Evolutionary conservation across 2,797 vertebrate genomes (phyloP).

Genomic region (Hypotaenidia philippensis): DNA sequence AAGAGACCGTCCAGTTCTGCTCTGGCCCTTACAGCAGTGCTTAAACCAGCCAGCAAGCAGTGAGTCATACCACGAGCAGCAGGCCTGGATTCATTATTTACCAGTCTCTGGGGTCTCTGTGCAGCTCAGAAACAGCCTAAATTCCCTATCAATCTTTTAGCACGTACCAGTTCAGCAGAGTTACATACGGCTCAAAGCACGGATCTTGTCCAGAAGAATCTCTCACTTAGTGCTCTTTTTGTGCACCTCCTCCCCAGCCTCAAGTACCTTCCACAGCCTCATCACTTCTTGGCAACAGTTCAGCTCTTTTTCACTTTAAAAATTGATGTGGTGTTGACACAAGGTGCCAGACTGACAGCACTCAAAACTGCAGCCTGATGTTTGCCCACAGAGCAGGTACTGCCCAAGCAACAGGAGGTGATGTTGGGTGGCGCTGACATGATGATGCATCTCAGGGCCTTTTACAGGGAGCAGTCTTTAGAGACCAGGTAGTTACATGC

Average conservation of each 20-base stretch:
- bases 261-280: not conserved
- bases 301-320: slow-evolving; percentile 5
- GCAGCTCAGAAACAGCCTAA: not conserved
- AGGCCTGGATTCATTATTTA: slow-evolving; percentile 55
- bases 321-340: not conserved
- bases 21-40: not conserved
- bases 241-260: not conserved
- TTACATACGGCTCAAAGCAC: not conserved
- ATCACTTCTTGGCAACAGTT: not conserved
- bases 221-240: not conserved
- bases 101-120: not conserved
- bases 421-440: not conserved
- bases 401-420: not conserved
- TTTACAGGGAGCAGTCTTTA: accelerated
- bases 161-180: slow-evolving; percentile 23
- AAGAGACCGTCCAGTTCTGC: not conserved
- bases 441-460: not conserved
- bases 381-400: not conserved
- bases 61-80: slow-evolving; percentile 38
- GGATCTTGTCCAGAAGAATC: not conserved
- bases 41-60: not conserved
- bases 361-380: not conserved
- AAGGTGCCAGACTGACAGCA: not conserved
- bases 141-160: slow-evolving; percentile 37
- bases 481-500: not conserved